Conservation (phyloP, 1,140 invertebrate genomes). For the Dreissena polymorpha region DNA sequence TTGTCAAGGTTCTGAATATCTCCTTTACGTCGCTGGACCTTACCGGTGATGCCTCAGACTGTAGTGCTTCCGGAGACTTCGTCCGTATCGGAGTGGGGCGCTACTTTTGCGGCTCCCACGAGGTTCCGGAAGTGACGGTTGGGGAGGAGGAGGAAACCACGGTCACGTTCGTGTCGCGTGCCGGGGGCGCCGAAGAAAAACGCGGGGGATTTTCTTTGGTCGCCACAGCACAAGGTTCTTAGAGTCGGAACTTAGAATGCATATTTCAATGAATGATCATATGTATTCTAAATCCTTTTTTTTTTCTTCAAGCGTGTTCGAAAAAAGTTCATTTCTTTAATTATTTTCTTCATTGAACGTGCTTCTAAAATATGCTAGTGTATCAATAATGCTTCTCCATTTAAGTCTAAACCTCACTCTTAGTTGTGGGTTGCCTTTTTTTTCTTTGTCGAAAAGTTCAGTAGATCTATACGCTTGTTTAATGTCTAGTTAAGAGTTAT, state of each 20-base stretch:
- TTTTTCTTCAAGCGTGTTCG: background rate
- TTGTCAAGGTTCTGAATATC: constrained; percentile 14
- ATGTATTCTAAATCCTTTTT: background rate
- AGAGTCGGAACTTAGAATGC: background rate
- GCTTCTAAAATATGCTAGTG: background rate
- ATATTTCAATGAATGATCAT: background rate
- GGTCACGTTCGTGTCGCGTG: constrained; percentile 26
- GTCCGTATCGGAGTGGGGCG: constrained; percentile 7
- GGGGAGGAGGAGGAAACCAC: background rate
- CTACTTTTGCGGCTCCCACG: background rate
- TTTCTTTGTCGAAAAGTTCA: background rate
- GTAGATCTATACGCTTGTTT: background rate
- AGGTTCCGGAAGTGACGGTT: background rate
- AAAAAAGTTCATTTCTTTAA: background rate
- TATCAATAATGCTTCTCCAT: background rate
- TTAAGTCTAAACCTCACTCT: background rate
- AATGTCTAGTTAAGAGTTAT: background rate
- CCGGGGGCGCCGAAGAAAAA: constrained; percentile 18
- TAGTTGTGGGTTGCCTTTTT: background rate
- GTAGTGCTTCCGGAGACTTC: background rate
- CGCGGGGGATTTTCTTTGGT: constrained; percentile 12
- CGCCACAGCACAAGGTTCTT: constrained; percentile 18
- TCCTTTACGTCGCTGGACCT: constrained; percentile 11
- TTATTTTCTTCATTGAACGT: background rate
- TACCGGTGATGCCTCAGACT: background rate